Evolutionary conservation across 2,888 invertebrate species (phyloP).

Genomic region (Megamerina dolium): DNA sequence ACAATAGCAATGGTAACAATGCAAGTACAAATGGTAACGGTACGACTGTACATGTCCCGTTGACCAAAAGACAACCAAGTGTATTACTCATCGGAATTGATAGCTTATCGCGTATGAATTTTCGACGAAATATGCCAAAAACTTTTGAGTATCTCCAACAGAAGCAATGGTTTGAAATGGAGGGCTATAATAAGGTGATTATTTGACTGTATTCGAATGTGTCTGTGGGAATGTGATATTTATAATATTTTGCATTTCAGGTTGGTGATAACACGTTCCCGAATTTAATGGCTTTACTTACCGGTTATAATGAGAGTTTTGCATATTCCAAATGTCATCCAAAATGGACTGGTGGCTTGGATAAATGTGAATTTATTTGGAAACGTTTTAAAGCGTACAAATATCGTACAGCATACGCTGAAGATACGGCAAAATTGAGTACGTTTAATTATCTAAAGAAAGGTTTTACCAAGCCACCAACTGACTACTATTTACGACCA

Average conservation of each 20-base stretch:
- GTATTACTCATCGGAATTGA: slow-evolving; percentile 78
- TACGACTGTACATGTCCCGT: not conserved
- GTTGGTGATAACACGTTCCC: slow-evolving; percentile 81
- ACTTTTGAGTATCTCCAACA: slow-evolving; percentile 62
- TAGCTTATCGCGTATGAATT: slow-evolving; percentile 73
- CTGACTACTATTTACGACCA: slow-evolving; percentile 75
- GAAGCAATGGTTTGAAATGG: slow-evolving; percentile 59
- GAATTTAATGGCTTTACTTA: slow-evolving; percentile 73
- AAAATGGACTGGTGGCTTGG: slow-evolving; percentile 53
- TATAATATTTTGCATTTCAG: slow-evolving; percentile 46
- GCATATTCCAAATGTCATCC: slow-evolving; percentile 52
- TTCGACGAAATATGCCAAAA: slow-evolving; percentile 65
- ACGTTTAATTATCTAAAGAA: slow-evolving; percentile 62
- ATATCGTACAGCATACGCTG: slow-evolving; percentile 72
- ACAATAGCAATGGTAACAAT: slow-evolving; percentile 32
- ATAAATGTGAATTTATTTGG: slow-evolving; percentile 73
- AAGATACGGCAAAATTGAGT: slow-evolving; percentile 64
- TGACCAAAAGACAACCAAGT: slow-evolving; percentile 51
- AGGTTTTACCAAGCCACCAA: slow-evolving; percentile 68
- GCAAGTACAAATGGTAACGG: not conserved
- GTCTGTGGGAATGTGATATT: not conserved
- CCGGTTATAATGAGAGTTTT: slow-evolving; percentile 56
- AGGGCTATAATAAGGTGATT: slow-evolving; percentile 64
- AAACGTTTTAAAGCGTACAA: slow-evolving; percentile 61
- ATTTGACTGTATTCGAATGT: not conserved